phyloP scores from a whole-genome alignment of 2,888 invertebrate species.

The Andrena praecox region DNA sequence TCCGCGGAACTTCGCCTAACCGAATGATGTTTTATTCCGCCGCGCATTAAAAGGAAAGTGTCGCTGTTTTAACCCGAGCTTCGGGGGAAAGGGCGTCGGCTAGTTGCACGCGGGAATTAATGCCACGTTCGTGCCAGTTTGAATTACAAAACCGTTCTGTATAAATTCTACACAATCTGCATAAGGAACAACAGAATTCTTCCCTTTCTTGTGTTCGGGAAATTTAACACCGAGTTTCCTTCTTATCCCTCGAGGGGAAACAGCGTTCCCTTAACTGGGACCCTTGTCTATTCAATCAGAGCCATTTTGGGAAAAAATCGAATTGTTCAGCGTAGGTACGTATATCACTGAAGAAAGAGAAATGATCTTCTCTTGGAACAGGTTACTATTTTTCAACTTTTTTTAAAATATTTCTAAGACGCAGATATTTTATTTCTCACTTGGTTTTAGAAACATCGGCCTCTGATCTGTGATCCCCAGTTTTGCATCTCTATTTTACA shows the following conservation, averaged over 20 bases:
- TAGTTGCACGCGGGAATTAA: slow-evolving; percentile 28
- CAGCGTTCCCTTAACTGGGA: background rate
- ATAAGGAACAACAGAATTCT: slow-evolving; percentile 36
- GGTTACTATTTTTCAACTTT: no score
- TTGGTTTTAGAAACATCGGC: no score
- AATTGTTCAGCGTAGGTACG: no score
- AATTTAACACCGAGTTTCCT: slow-evolving; percentile 25
- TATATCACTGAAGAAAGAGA: no score
- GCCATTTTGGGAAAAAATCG: background rate
- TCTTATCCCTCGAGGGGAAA: background rate
- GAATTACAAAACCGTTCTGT: slow-evolving; percentile 40
- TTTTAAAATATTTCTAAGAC: no score
- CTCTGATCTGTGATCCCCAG: no score
- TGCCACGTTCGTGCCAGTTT: slow-evolving; percentile 16
- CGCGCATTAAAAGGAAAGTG: slow-evolving; percentile 49
- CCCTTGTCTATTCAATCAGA: background rate
- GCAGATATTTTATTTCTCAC: no score
- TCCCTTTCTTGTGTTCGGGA: slow-evolving; percentile 10
- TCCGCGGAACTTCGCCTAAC: slow-evolving; percentile 47
- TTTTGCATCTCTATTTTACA: no score
- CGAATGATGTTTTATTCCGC: slow-evolving; percentile 54
- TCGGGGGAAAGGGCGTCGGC: background rate
- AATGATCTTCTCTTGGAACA: no score
- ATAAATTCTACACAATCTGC: slow-evolving; percentile 43
- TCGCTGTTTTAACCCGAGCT: slow-evolving; percentile 7